Evolutionary conservation across 2,888 invertebrate species (phyloP).

Genomic region (Idaea straminata): DNA sequence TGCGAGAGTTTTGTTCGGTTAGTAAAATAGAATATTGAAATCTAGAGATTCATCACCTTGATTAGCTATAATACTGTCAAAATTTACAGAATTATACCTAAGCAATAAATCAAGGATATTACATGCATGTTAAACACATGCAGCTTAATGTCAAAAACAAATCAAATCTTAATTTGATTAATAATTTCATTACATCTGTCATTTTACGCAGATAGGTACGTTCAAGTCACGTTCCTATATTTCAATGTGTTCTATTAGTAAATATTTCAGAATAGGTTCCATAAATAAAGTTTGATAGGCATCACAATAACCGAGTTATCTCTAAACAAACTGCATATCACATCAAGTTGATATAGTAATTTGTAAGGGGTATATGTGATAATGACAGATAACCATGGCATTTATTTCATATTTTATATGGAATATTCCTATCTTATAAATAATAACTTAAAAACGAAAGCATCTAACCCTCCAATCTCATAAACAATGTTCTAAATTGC

Average conservation of each 20-base stretch:
- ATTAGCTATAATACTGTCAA: too few species aligned
- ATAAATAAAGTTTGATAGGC: constrained; percentile 33
- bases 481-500: not conserved
- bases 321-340: constrained; percentile 25
- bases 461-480: not conserved
- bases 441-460: not conserved
- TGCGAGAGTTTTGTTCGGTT: too few species aligned
- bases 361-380: not conserved
- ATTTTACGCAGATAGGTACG: not conserved
- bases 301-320: constrained; percentile 42
- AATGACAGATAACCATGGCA: constrained; percentile 3
- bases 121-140: too few species aligned
- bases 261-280: constrained; percentile 21
- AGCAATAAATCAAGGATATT: too few species aligned
- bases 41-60: too few species aligned
- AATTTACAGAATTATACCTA: too few species aligned
- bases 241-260: constrained; percentile 3
- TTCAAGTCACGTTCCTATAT: not conserved
- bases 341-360: not conserved
- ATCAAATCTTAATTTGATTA: too few species aligned
- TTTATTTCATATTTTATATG: not conserved
- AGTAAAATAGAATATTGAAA: too few species aligned
- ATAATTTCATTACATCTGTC: too few species aligned
- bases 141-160: too few species aligned
- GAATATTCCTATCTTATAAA: not conserved